Evolutionary conservation across 2,888 invertebrate species (phyloP), one percentile per base, ranked within the genome.

Genomic region (Stegophylla sp.): DNA sequence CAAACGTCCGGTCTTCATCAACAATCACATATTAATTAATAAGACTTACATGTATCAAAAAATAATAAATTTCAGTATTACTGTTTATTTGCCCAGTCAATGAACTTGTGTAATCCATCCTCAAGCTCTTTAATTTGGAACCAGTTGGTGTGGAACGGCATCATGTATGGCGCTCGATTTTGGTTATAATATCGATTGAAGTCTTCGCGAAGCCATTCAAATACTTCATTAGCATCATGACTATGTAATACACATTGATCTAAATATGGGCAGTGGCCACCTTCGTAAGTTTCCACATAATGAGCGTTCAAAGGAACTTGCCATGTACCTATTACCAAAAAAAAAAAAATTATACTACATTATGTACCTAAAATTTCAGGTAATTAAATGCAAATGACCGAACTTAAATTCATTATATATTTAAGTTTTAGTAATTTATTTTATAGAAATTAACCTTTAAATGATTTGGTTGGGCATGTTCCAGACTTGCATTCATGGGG

Each of bases 121-220:
- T 94, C 95, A 15, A 94, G 88, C 85, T 91, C 93, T 85, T 93
- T 94, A 84, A 92, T 94, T 86, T 93, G 94, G 89, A 97, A 97
- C 97, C 97, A 97, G 87, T 96, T 96, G 0, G 97, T 96, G 86
- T 97, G 97, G 91, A 96, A 93, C 0, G 96, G 92, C 94, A 96
- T 95, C 94, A 95, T 94, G 87, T 96, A 96, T 0, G 95, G 94
- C 1, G 95, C 94, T 83, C 93, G 90, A 86, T 95, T 95, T 86
- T 95, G 94, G 45, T 83, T 84, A 79, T 85, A 85, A 72, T 84
- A 85, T n/a, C 84, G 82, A 45, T 84, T 90, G 87, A 96, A 96
- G 86, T 96, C 96, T 88, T 95, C 95, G 86, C 93, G 92, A 41
- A 96, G 88, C 96, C 96, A 96, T 85, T 94, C 92, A 79, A 94